Conservation (phyloP, 1,140 invertebrate species). For the Anadara kagoshimensis region DNA sequence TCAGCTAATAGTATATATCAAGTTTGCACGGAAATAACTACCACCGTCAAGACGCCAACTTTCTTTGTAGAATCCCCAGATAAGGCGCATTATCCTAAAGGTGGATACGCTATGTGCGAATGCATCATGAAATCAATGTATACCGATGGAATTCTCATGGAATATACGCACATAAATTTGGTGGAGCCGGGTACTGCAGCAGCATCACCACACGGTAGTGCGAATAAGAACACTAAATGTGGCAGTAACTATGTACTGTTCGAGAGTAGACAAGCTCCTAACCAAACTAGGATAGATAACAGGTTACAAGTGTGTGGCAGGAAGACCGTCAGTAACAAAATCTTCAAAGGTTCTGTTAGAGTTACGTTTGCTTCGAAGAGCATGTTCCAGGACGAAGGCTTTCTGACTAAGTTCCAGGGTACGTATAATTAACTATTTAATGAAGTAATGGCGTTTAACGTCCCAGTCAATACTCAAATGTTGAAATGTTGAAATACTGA, state of each 20-base stretch:
- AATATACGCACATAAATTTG: constrained; percentile 24
- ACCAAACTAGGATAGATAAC: constrained; percentile 17
- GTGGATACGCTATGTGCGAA: constrained; percentile 7
- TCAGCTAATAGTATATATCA: constrained; percentile 26
- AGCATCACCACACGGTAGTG: neutral
- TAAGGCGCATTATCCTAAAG: neutral
- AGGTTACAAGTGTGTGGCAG: constrained; percentile 12
- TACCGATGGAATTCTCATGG: constrained; percentile 3
- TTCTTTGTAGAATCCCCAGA: constrained; percentile 23
- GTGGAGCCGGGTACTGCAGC: neutral
- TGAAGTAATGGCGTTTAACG: too few species aligned
- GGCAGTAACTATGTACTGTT: neutral
- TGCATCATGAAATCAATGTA: constrained; percentile 18
- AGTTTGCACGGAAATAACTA: constrained; percentile 21
- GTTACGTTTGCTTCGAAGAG: constrained; percentile 2
- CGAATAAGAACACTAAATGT: too few species aligned
- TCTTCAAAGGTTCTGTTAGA: constrained; percentile 8
- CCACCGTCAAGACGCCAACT: neutral
- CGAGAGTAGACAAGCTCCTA: constrained; percentile 14
- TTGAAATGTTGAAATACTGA: too few species aligned
- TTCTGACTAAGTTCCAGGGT: too few species aligned
- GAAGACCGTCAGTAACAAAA: constrained; percentile 10
- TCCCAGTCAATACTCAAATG: too few species aligned
- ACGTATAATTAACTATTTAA: too few species aligned
- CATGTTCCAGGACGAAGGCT: too few species aligned